These are phyloP conservation scores for Xiphophorus maculatus DNA, from an alignment of 2,113 vertebrate species.

Conservation along the genomic window DNA sequence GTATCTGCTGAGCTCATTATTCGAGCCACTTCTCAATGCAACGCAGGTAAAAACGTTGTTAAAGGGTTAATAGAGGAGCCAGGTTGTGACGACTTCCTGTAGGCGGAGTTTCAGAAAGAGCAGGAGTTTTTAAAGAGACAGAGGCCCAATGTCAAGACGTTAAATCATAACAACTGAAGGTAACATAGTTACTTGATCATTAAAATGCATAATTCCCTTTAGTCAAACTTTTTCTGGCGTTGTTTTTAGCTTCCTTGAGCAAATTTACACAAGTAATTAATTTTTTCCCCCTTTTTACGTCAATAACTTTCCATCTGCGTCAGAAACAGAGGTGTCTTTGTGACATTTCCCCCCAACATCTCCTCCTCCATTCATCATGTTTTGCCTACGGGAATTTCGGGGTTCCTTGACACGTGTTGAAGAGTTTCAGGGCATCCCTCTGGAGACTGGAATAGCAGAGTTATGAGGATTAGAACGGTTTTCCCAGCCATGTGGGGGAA, in stretches of 20 bases:
- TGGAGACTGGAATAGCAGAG: conserved; percentile 34
- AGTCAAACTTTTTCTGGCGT: not conserved
- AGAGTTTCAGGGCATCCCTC: conserved; percentile 47
- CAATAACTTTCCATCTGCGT: conserved; percentile 41
- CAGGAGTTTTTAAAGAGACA: too few relatives aligned
- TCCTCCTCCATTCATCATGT: conserved; percentile 69
- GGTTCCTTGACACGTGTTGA: conserved; percentile 67
- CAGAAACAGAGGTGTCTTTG: conserved; percentile 57
- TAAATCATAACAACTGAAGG: too few relatives aligned
- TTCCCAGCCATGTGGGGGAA: conserved; percentile 48
- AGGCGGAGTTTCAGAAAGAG: too few relatives aligned
- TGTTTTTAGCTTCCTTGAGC: not conserved
- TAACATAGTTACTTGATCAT: too few relatives aligned
- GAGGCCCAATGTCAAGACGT: too few relatives aligned
- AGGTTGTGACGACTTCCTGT: too few relatives aligned
- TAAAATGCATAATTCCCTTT: too few relatives aligned
- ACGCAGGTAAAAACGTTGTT: too few relatives aligned
- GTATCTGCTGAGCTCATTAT: too few relatives aligned
- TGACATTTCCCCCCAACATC: conserved; percentile 32
- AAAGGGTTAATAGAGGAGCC: too few relatives aligned
- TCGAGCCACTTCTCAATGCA: too few relatives aligned
- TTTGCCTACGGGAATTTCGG: conserved; percentile 44
- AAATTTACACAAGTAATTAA: not conserved
- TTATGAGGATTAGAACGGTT: conserved; percentile 23
- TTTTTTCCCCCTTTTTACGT: not conserved